Conservation (phyloP, 2,888 invertebrate genomes). For the Palloptera scutellata region DNA sequence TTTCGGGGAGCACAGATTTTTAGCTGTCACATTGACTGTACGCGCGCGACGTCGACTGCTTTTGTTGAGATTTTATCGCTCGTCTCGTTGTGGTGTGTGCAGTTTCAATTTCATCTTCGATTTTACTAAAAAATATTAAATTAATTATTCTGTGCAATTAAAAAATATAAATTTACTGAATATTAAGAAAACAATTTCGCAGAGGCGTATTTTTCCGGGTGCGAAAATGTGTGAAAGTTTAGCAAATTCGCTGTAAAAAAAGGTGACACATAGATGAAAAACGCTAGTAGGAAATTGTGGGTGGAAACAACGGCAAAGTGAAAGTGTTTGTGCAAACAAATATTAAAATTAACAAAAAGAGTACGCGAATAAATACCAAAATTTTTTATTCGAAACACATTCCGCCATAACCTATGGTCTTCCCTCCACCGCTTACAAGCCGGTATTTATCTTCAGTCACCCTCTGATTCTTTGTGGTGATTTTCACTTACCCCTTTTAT, state of each 20-base stretch:
- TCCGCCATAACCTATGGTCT: no score
- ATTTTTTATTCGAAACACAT: no score
- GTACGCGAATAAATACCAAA: no score
- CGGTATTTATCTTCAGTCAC: no score
- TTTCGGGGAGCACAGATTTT: constrained; percentile 28
- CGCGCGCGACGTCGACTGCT: constrained; percentile 20
- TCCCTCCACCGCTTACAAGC: no score
- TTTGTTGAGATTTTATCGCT: background rate
- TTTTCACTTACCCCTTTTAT: no score
- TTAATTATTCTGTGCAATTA: background rate
- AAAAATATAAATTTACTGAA: background rate
- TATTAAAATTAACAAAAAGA: no score
- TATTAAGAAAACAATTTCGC: background rate
- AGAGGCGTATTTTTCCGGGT: background rate
- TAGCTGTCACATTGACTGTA: constrained; percentile 42
- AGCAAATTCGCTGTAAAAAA: background rate
- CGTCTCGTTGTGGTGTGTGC: background rate
- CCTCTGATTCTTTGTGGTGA: no score
- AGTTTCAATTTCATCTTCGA: constrained; percentile 2
- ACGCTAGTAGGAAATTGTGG: background rate
- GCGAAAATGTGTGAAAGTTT: background rate
- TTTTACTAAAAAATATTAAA: constrained; percentile 3
- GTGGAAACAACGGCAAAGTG: constrained; percentile 12
- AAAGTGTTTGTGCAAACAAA: constrained; percentile 20
- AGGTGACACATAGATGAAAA: background rate